These are phyloP conservation scores for Gymnocypris eckloni DNA, from an alignment of 2,797 vertebrate genomes.

Conservation along the genomic window DNA sequence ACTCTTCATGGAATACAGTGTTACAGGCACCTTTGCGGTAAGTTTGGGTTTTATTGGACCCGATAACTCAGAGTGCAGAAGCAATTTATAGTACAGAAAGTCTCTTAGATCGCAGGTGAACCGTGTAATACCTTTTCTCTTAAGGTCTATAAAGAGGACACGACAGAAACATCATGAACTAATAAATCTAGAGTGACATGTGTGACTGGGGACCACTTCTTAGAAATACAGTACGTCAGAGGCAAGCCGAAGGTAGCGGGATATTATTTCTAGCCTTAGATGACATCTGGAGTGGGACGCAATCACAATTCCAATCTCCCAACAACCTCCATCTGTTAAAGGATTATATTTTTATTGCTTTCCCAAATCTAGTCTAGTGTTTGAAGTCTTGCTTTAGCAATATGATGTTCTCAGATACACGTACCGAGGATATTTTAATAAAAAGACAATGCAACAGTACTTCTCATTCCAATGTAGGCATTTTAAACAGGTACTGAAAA, in stretches of 20 bases:
- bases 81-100: neutral
- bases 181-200: constrained; percentile 23
- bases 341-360: constrained; percentile 33
- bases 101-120: constrained; percentile 11
- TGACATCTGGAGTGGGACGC: constrained; percentile 36
- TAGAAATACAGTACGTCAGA: constrained; percentile 12
- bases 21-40: constrained; percentile 70
- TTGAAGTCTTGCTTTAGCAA: constrained; percentile 24
- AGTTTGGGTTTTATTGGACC: constrained; percentile 63
- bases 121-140: constrained; percentile 8
- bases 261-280: constrained; percentile 41
- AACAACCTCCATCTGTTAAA: constrained; percentile 32
- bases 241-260: neutral
- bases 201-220: constrained; percentile 7
- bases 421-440: neutral
- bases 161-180: neutral
- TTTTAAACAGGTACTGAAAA: constrained; percentile 6
- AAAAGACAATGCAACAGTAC: neutral
- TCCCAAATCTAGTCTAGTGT: neutral
- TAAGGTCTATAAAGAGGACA: constrained; percentile 14
- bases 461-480: neutral
- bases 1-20: constrained; percentile 73
- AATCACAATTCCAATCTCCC: constrained; percentile 38
- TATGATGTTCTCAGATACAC: constrained; percentile 9
- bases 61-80: neutral